phyloP scores from a whole-genome alignment of 2,888 invertebrate genomes.

The Amorpha juglandis region DNA sequence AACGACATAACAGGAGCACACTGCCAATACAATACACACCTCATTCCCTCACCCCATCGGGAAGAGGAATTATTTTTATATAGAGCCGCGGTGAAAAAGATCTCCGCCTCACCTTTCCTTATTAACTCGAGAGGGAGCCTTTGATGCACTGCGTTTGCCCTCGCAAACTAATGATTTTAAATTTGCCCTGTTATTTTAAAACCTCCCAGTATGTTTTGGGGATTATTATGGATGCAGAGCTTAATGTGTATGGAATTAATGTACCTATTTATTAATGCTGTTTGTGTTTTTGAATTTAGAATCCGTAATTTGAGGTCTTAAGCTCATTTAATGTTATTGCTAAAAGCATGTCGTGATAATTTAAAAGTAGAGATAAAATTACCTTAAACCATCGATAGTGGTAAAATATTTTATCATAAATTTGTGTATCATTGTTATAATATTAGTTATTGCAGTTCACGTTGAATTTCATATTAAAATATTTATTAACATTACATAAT shows the following conservation, averaged over 20 bases:
- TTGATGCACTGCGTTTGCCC: conserved; percentile 71
- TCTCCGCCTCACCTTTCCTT: conserved; percentile 76
- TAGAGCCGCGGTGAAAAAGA: conserved; percentile 66
- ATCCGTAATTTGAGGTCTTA: not conserved
- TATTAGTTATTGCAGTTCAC: no score
- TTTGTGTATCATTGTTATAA: no score
- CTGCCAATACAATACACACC: conserved; percentile 42
- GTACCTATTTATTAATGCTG: conserved; percentile 17
- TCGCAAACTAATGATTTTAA: conserved; percentile 75
- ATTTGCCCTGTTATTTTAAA: conserved; percentile 60
- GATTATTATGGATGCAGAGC: conserved; percentile 44
- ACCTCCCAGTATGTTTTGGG: conserved; percentile 46
- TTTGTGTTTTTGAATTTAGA: conserved; percentile 13
- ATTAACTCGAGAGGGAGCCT: conserved; percentile 73
- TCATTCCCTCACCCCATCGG: conserved; percentile 47
- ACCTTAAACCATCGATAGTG: no score
- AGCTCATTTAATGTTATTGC: not conserved
- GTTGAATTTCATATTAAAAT: no score
- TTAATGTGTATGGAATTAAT: conserved; percentile 15
- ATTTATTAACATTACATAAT: no score
- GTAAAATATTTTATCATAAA: no score
- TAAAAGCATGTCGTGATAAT: not conserved
- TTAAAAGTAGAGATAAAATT: not conserved
- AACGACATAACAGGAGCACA: conserved; percentile 56
- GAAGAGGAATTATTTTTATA: conserved; percentile 66